Evolutionary conservation across 2,888 invertebrate genomes (phyloP), one percentile per base, ranked within the genome.

Genomic region (Euclidia mi): DNA sequence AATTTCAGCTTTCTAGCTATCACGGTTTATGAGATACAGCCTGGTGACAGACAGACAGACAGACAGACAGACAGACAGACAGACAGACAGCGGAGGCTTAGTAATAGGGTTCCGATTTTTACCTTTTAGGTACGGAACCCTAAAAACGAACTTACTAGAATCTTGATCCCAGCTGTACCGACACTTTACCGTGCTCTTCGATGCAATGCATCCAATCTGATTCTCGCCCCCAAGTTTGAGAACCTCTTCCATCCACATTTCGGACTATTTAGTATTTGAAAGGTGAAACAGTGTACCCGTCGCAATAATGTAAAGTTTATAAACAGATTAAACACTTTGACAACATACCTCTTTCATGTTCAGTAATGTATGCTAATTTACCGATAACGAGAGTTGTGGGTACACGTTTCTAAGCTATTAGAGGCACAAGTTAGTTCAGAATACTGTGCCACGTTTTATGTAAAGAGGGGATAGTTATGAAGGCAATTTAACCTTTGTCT

Each of bases 281-380:
- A 17, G 46, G 46, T 46, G 35, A 35, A 3, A 10, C 34, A 34
- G 10, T 34, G 15, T 25, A 38, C 47, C 38, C n/a, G 4, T 1
- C 28, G 18, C 29, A 38, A 47, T 47, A 40, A 47, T n/a, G 18
- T 46, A 40, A 18, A 47, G 6, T 17, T 41, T 49, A 11, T 15
- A 15, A 35, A 14, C 28, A 45, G 34, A 34, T 35, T 20, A 10
- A 25, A 18, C 45, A 9, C 20, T 34, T 35, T 17, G 29, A 37
- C 37, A 29, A 35, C 35, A 43, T 31, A 44, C 20, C 38, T 34
- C 17, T n/a, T 34, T 7, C 25, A 10, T 52, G 40, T 41, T 25
- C 32, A 3, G 3, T 45, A 53, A 37, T 40, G 31, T 47, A 47
- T 53, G 47, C 10, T 47, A 42, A 47, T 53, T 37, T 42, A 37